Evolutionary conservation across 2,888 invertebrate genomes (phyloP), one percentile per base, ranked within the genome.

Genomic region (Clusia tigrina): DNA sequence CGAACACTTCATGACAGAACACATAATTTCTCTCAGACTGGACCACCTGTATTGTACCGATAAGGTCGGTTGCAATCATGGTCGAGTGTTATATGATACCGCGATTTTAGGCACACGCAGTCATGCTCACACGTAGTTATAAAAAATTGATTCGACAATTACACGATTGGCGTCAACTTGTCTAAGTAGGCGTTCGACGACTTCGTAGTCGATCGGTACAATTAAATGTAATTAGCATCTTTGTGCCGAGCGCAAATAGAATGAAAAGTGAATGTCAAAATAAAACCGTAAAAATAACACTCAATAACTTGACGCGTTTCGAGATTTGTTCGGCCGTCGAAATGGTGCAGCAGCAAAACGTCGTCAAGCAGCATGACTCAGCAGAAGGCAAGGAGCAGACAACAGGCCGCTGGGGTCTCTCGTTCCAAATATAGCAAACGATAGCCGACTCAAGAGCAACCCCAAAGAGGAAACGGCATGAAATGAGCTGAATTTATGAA

Each of bases 401-500:
- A 23, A 46, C 26, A 59, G 54, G 5, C 18, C 22, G 22, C 20
- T 6, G 22, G 9, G 58, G 71, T 60, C 25, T 25, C 15, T 32
- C n/a, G 25, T 38, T 38, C 12, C 38, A 42, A 42, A 38, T 38
- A 23, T 38, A 32, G 15, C 32, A 37, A 20, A 37, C n/a, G n/a
- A n/a, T n/a, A n/a, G n/a, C n/a, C n/a, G n/a, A n/a, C 65, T 53
- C 26, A 17, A 51, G 46, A 25, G 18, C 48, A 18, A 57, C 64
- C 66, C 32, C 18, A 18, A 32, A 68, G 53, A 62, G 56, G 74
- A 65, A 70, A 68, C 73, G 72, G 74, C 73, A 74, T 77, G 77
- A 78, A 77, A 73, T 77, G 73, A 74, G 72, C 76, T 74, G 73
- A 74, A 72, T 72, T 74, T 73, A 69, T 3, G 48, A 72, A 76